phyloP scores from a whole-genome alignment of 2,113 vertebrate species.

The Phaethornis superciliosus region DNA sequence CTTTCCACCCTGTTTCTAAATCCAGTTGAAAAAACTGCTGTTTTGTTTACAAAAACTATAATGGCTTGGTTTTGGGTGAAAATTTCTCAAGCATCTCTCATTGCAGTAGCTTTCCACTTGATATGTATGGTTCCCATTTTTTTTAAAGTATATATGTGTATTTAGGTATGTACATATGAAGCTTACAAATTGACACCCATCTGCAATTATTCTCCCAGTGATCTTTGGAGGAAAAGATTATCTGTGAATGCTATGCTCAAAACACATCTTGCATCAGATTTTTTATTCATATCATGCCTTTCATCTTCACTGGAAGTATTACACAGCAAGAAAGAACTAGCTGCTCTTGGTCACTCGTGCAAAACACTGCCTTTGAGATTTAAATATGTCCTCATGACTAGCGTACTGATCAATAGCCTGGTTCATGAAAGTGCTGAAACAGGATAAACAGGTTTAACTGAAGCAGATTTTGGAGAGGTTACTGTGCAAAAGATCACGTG shows the following conservation, averaged over 20 bases:
- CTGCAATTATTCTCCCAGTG: not conserved
- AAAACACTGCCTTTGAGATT: not conserved
- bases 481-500: not conserved
- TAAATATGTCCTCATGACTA: not conserved
- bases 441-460: not conserved
- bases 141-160: not conserved
- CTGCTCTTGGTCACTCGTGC: not conserved
- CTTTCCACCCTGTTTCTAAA: not conserved
- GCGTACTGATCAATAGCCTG: not conserved
- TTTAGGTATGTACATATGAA: not conserved
- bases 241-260: not conserved
- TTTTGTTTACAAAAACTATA: not conserved
- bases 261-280: not conserved
- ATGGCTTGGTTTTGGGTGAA: no score
- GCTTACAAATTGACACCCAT: not conserved
- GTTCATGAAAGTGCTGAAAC: not conserved
- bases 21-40: not conserved
- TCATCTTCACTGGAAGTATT: not conserved
- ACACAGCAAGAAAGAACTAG: not conserved
- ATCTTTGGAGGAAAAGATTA: not conserved
- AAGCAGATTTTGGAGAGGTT: not conserved
- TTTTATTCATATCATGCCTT: not conserved
- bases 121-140: not conserved
- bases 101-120: not conserved
- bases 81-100: not conserved